Evolutionary conservation across 64 coral and sea anemone species (phyloP), one percentile per base, ranked within the genome.

Genomic region (Pocillopora verrucosa): DNA sequence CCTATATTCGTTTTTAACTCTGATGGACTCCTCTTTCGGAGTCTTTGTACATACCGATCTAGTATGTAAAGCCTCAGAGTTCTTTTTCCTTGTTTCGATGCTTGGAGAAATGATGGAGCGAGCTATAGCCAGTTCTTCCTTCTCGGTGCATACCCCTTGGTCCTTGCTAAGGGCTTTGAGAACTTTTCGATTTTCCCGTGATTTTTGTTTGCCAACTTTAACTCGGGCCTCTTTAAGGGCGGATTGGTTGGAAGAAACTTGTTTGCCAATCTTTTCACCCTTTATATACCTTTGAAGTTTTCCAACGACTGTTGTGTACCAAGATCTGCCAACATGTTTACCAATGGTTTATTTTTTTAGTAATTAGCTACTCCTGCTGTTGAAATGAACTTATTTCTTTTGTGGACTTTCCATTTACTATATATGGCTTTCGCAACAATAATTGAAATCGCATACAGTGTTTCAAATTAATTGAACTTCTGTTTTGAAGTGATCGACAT

Each of bases 21-120:
- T 51, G 41, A 51, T 3, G 7, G 69, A 73, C 30, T 73, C 34
- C 15, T 14, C 26, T 34, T 75, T 15, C 11, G 10, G 20, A 6
- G 15, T 77, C 13, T 15, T 3, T 35, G 79, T 34, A 61, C 62
- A 68, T 69, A 84, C 80, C 36, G 80, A 15, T 84, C 80, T 84
- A 19, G 80, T 84, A 45, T 65, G 80, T 20, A 84, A 45, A 65
- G 80, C 61, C 16, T 36, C 80, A 41, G 80, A 84, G 35, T 84
- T 69, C 62, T 56, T 67, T 69, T 35, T 84, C 22, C 80, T 34
- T 68, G 80, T 68, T 10, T 84, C 80, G 16, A 84, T 84, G 16
- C 36, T 69, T 12, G 80, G 80, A 36, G 60, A 70, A 16, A 84
- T 84, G 16, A 84, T 35, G 5, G 80, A 84, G 62, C 80, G 19